These are phyloP conservation scores for Thecophora atra DNA, from an alignment of 2,888 invertebrate species.

Conservation along the genomic window DNA sequence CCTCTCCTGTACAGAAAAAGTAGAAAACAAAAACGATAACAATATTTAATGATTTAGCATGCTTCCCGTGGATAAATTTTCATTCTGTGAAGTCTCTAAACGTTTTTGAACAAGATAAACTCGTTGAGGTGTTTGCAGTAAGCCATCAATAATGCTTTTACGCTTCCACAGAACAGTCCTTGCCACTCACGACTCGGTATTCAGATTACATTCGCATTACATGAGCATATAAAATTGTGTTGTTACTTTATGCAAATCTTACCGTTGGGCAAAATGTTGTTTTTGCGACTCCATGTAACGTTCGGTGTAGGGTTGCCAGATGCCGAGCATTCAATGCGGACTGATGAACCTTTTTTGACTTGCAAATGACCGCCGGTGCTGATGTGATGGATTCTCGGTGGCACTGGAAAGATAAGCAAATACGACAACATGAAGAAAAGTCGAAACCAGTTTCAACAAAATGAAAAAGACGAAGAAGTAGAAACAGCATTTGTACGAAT, in stretches of 20 bases:
- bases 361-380: slow-evolving; percentile 73
- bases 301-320: slow-evolving; percentile 82
- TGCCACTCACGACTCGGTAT: no score
- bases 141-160: not conserved
- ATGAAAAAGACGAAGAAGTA: no score
- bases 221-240: not conserved
- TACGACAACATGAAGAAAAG: slow-evolving; percentile 30
- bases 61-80: no score
- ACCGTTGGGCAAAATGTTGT: slow-evolving; percentile 67
- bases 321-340: slow-evolving; percentile 80
- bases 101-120: not conserved
- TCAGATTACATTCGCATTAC: no score
- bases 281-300: slow-evolving; percentile 76
- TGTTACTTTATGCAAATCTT: slow-evolving; percentile 52
- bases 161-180: no score
- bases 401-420: slow-evolving; percentile 66
- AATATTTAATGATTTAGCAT: not conserved
- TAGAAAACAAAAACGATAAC: slow-evolving; percentile 33
- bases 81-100: not conserved
- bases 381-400: slow-evolving; percentile 73
- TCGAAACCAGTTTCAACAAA: not conserved
- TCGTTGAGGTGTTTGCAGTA: not conserved
- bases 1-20: slow-evolving; percentile 68
- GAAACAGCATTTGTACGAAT: no score
- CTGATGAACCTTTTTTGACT: slow-evolving; percentile 78